A percentile compares a stretch with the other conserved stretches of the same genome.
phyloP scores from a whole-genome alignment of 2,113 vertebrate species.

The Eidolon helvum region DNA sequence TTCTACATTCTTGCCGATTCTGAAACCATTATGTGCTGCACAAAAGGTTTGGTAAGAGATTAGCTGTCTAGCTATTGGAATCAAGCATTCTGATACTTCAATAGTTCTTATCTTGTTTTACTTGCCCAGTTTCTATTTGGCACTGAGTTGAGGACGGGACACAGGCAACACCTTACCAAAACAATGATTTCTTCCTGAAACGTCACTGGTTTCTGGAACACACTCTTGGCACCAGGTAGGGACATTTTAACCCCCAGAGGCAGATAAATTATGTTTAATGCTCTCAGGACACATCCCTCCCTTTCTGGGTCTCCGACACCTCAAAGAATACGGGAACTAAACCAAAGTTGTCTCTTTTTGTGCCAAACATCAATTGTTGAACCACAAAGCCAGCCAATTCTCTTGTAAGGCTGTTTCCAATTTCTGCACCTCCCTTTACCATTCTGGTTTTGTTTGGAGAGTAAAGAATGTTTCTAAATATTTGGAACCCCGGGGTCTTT shows the following conservation, averaged over 20 bases:
- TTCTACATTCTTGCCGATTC: background rate
- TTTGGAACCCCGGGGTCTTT: slow-evolving; percentile 49
- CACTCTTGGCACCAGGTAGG: background rate
- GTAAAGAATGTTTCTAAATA: slow-evolving; percentile 51
- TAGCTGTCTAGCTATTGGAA: background rate
- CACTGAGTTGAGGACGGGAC: slow-evolving; percentile 33
- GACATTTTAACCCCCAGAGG: background rate
- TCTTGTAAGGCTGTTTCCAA: background rate
- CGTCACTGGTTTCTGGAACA: slow-evolving; percentile 64
- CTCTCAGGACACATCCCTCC: background rate
- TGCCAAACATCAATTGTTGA: background rate
- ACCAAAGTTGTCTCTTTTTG: background rate
- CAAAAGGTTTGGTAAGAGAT: background rate
- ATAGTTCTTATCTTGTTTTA: slow-evolving; percentile 41
- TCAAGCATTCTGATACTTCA: background rate
- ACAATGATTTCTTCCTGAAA: slow-evolving; percentile 52
- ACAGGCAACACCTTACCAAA: slow-evolving; percentile 61
- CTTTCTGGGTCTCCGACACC: slow-evolving; percentile 34
- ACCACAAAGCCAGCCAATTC: background rate
- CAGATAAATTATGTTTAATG: slow-evolving; percentile 35
- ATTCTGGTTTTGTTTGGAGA: slow-evolving; percentile 61
- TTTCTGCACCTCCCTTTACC: slow-evolving; percentile 42
- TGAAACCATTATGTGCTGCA: fast-evolving
- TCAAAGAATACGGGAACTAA: background rate
- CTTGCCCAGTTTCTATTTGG: slow-evolving; percentile 38